These are phyloP conservation scores for Mus spicilegus DNA, from an alignment of 2,113 vertebrate genomes.

Conservation along the genomic window DNA sequence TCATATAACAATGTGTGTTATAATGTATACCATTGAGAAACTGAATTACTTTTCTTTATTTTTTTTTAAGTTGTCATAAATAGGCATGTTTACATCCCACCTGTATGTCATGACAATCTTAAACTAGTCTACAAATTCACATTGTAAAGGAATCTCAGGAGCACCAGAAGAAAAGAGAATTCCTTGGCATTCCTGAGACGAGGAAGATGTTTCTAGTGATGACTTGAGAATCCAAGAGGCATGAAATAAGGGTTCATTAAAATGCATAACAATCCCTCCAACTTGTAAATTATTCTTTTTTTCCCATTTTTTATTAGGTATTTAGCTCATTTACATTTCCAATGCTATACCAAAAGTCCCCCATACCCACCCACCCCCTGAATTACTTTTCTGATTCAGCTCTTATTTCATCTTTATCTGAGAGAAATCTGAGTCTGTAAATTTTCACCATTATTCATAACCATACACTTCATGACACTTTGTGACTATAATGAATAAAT, in stretches of 20 bases:
- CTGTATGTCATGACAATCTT: not conserved
- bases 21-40: not conserved
- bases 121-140: not conserved
- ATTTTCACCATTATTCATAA: not conserved
- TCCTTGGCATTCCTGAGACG: slow-evolving; percentile 29
- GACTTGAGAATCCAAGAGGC: not conserved
- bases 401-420: not conserved
- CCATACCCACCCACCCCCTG: too few relatives aligned
- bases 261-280: not conserved
- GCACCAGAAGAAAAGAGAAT: slow-evolving; percentile 1
- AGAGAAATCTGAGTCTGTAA: not conserved
- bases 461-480: not conserved
- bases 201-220: not conserved
- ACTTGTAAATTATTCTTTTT: not conserved
- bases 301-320: too few relatives aligned
- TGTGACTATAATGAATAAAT: not conserved
- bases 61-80: too few relatives aligned
- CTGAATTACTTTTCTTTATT: too few relatives aligned
- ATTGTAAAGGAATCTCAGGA: not conserved
- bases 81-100: not conserved
- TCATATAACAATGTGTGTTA: not conserved
- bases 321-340: too few relatives aligned
- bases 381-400: not conserved
- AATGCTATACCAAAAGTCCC: too few relatives aligned
- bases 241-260: not conserved